A percentile compares a stretch with the other conserved stretches of the same genome.
Conservation (phyloP, 1,140 invertebrate species). For the Magallana angulata region DNA sequence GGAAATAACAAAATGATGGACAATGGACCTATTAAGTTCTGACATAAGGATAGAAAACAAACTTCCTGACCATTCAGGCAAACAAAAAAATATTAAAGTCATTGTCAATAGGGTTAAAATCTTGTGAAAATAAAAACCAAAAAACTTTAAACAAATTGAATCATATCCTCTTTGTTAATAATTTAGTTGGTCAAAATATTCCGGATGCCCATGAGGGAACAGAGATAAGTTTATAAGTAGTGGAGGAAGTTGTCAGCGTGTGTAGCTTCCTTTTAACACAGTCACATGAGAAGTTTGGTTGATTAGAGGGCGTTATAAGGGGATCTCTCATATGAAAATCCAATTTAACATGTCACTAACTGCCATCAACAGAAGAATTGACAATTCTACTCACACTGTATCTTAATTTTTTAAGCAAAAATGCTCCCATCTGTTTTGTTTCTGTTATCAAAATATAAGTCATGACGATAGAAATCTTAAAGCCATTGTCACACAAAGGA, state of each 20-base stretch:
- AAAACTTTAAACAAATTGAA: neutral
- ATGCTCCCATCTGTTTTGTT: neutral
- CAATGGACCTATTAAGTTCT: neutral
- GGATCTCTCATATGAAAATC: neutral
- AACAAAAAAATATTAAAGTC: neutral
- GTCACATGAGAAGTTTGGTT: constrained; percentile 14
- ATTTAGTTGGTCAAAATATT: constrained; percentile 22
- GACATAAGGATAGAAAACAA: neutral
- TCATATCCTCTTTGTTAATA: neutral
- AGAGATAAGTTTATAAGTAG: constrained; percentile 33
- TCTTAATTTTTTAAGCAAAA: too few species aligned
- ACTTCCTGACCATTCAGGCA: neutral
- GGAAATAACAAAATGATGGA: constrained; percentile 16
- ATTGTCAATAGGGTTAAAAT: neutral
- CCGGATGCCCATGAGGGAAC: constrained; percentile 1
- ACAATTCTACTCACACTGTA: too few species aligned
- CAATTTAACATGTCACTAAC: neutral
- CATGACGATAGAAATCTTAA: neutral
- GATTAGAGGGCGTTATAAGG: neutral
- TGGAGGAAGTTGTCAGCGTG: neutral
- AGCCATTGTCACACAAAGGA: neutral
- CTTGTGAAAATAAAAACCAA: neutral
- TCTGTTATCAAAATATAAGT: neutral
- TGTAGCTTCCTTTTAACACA: neutral
- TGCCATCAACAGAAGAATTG: neutral